phyloP scores from a whole-genome alignment of 2,888 invertebrate species.

The Mongoloraphidia duomilia region DNA sequence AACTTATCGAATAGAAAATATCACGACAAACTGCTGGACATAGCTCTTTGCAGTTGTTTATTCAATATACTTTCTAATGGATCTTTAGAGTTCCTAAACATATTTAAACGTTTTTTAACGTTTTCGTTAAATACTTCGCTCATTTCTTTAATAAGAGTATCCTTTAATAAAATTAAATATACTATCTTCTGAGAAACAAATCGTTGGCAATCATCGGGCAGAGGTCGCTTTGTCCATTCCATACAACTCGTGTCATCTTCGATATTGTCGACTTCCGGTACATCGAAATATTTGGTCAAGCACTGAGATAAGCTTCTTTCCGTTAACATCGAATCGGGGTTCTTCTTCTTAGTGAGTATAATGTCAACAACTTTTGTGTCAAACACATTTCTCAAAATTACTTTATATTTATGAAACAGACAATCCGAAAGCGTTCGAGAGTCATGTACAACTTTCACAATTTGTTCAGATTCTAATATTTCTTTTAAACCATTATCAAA shows the following conservation, averaged over 20 bases:
- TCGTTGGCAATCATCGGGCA: constrained; percentile 30
- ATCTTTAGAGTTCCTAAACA: too few relatives aligned
- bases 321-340: constrained; percentile 26
- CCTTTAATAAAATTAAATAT: constrained; percentile 19
- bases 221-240: constrained; percentile 32
- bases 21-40: too few relatives aligned
- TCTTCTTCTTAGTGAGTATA: constrained; percentile 32
- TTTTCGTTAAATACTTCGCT: too few relatives aligned
- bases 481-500: constrained; percentile 36
- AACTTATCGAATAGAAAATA: too few relatives aligned
- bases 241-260: constrained; percentile 27
- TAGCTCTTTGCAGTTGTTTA: too few relatives aligned
- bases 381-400: constrained; percentile 40
- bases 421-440: constrained; percentile 42
- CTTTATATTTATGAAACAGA: constrained; percentile 39
- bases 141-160: too few relatives aligned
- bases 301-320: constrained; percentile 32
- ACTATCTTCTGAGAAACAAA: constrained; percentile 33
- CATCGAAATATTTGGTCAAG: constrained; percentile 31
- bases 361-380: constrained; percentile 44
- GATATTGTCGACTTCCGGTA: constrained; percentile 28
- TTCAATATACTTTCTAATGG: too few relatives aligned
- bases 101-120: too few relatives aligned
- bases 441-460: constrained; percentile 43
- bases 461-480: constrained; percentile 30